These are phyloP conservation scores for Sigmodon hispidus DNA, from an alignment of 2,113 vertebrate genomes.

Conservation along the genomic window DNA sequence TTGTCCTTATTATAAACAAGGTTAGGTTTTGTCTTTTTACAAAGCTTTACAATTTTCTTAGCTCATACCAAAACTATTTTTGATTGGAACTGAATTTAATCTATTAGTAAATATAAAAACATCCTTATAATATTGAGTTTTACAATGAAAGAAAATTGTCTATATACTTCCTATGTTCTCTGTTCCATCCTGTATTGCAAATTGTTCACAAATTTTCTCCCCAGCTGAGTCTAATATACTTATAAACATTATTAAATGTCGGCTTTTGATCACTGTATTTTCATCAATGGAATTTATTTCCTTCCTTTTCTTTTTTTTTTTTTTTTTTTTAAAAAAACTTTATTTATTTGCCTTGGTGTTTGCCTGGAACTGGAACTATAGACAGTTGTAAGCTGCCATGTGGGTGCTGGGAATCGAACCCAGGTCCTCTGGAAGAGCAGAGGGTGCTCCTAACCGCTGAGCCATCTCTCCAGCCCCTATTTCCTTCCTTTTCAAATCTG, in stretches of 20 bases:
- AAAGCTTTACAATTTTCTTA: slow-evolving; percentile 4
- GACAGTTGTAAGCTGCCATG: no score
- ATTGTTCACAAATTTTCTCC: not conserved
- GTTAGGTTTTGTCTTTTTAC: not conserved
- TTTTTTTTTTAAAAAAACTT: no score
- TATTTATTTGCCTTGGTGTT: no score
- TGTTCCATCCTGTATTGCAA: not conserved
- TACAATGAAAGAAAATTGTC: not conserved
- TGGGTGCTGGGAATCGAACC: no score
- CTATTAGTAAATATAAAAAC: not conserved
- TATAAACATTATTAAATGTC: not conserved
- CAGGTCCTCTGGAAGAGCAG: no score
- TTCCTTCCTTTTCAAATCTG: not conserved
- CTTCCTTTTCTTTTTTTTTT: not conserved
- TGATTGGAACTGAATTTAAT: not conserved
- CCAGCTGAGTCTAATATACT: not conserved
- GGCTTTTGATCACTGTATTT: not conserved
- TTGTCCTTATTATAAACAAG: not conserved
- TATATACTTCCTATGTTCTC: not conserved
- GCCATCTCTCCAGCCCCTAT: no score
- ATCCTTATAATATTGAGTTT: not conserved
- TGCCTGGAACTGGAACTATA: no score
- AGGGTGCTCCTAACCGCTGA: no score
- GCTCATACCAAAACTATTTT: not conserved
- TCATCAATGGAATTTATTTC: not conserved